These are phyloP conservation scores for Euzetes globulus DNA, from an alignment of 2,888 invertebrate genomes.

Conservation along the genomic window DNA sequence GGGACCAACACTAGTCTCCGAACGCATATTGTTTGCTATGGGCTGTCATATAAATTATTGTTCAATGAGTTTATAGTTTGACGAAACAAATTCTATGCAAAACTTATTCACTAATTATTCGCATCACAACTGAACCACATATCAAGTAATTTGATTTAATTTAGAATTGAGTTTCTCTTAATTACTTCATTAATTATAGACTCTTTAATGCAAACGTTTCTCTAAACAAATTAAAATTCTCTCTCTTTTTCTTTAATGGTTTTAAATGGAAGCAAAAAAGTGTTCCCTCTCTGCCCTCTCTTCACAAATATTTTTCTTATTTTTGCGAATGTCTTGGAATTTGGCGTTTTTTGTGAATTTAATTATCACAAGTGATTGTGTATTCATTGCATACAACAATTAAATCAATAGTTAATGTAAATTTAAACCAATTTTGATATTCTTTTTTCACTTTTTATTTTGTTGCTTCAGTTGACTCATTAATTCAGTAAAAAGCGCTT, in stretches of 20 bases:
- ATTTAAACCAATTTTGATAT: conserved; percentile 19
- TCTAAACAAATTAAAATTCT: conserved; percentile 1
- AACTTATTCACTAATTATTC: neutral
- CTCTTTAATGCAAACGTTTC: neutral
- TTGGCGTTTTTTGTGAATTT: conserved; percentile 20
- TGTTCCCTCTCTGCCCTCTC: neutral
- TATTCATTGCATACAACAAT: conserved; percentile 9
- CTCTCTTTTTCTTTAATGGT: neutral
- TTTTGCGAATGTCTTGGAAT: neutral
- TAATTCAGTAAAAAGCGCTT: conserved; percentile 16
- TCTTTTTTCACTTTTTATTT: neutral
- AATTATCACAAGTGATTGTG: conserved; percentile 16
- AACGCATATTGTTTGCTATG: conserved; percentile 16
- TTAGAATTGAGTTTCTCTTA: neutral
- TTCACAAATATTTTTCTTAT: neutral
- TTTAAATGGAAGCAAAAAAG: neutral
- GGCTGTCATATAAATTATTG: conserved; percentile 22
- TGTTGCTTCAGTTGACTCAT: conserved; percentile 8
- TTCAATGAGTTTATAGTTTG: conserved; percentile 14
- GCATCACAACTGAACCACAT: neutral
- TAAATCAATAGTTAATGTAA: conserved; percentile 19
- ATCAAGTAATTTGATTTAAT: conserved; percentile 20
- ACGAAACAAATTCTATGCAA: neutral
- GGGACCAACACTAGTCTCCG: neutral
- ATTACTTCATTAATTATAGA: neutral